These are phyloP conservation scores for Carapus acus DNA, from an alignment of 2,797 vertebrate species.

Conservation along the genomic window DNA sequence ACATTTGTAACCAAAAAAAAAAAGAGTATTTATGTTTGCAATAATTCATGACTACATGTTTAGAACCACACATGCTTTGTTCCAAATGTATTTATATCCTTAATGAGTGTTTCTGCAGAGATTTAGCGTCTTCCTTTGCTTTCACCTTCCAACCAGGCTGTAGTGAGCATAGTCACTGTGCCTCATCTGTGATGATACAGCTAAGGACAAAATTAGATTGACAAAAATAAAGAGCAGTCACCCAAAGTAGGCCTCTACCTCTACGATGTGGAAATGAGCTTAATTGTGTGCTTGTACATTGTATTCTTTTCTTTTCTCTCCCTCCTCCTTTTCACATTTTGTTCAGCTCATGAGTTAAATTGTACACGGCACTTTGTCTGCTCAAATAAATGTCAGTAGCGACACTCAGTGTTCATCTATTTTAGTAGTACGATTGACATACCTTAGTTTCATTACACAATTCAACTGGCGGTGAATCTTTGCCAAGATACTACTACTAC, in stretches of 20 bases:
- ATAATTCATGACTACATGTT: conserved; percentile 19
- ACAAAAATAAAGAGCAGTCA: conserved; percentile 2
- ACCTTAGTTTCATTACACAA: no score
- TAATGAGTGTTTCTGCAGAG: conserved; percentile 20
- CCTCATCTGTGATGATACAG: conserved; percentile 38
- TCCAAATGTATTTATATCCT: conserved; percentile 24
- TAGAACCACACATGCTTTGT: conserved; percentile 37
- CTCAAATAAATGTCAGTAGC: conserved; percentile 57
- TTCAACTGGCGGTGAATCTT: no score
- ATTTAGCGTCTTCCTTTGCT: conserved; percentile 36
- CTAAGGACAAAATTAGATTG: no score
- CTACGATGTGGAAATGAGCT: conserved; percentile 37
- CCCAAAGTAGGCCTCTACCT: conserved; percentile 57
- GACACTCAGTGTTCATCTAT: conserved; percentile 2
- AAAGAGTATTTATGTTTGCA: conserved; percentile 54
- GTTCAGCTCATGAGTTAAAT: conserved; percentile 44
- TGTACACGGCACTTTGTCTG: conserved; percentile 54
- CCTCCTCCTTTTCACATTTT: conserved; percentile 2
- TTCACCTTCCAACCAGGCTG: conserved; percentile 20
- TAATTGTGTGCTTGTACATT: conserved; percentile 59
- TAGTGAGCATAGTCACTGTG: conserved; percentile 32
- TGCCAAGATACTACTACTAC: no score
- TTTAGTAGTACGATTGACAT: no score
- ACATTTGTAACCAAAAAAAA: conserved; percentile 65
- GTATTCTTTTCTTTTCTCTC: conserved; percentile 19